phyloP scores from a whole-genome alignment of 2,797 vertebrate genomes.

The Gymnothorax reevesii region DNA sequence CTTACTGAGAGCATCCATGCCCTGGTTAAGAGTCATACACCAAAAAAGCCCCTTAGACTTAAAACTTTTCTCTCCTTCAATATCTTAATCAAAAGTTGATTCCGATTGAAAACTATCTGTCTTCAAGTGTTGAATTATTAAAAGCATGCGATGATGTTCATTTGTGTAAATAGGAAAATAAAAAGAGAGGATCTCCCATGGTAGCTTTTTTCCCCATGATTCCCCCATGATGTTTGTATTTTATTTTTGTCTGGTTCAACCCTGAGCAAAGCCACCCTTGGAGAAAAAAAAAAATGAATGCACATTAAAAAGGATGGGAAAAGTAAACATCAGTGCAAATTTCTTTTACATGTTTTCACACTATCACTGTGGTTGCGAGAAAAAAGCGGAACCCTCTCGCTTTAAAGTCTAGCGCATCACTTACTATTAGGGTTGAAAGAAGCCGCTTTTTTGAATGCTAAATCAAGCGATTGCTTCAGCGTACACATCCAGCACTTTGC shows the following conservation, averaged over 20 bases:
- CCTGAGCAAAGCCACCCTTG: not conserved
- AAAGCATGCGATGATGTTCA: not conserved
- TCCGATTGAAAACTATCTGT: not conserved
- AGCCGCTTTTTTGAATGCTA: constrained; percentile 12
- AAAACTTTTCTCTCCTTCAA: not conserved
- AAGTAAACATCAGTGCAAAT: constrained; percentile 12
- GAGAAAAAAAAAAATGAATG: not conserved
- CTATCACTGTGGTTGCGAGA: constrained; percentile 14
- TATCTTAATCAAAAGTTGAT: not conserved
- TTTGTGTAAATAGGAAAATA: not conserved
- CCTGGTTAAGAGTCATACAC: not conserved
- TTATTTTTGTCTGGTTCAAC: constrained; percentile 16
- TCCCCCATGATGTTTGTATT: not conserved
- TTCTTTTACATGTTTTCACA: constrained; percentile 13
- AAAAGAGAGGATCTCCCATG: not conserved
- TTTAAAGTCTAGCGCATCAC: constrained; percentile 18
- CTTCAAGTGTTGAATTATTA: not conserved
- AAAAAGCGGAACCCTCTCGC: not conserved
- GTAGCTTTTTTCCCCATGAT: not conserved
- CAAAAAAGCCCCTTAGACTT: too few relatives aligned
- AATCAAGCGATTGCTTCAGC: not conserved
- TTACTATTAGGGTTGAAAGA: constrained; percentile 15
- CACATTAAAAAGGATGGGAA: not conserved
- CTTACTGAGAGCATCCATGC: not conserved
- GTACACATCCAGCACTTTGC: not conserved